Evolutionary conservation across 2,888 invertebrate genomes (phyloP), one percentile per base, ranked within the genome.

Genomic region (Eueremaeus valkanovi): DNA sequence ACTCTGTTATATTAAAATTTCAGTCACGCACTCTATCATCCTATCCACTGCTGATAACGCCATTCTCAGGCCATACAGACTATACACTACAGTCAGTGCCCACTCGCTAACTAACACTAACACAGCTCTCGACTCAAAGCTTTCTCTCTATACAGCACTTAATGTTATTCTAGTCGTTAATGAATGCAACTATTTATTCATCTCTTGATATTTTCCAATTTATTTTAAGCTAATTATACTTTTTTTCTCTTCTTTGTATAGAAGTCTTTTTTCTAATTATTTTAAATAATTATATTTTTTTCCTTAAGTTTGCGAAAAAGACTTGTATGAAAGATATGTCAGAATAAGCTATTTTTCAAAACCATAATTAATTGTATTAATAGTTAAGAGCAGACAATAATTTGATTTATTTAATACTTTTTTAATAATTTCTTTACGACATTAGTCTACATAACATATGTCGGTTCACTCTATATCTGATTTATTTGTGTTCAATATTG

Each of bases 1-100:
- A 6, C 24, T 42, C 42, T 70, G 24, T n/a, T n/a, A 21, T 31
- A 31, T 63, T 63, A 63, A 63, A 36, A 66, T 66, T 66, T 36
- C 40, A 11, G 24, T 8, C 66, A 66, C 66, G 66, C n/a, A 36
- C 66, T 66, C 36, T n/a, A 40, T 16, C 40, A 66, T 21, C 24
- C 21, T 21, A 33, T 31, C 0, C n/a, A 55, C 21, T 55, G 27
- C 3, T 21, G 1, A 27, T 24, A 24, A 55, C 3, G 58, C 29
- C 16, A 29, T 58, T 1, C 29, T 21, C 29, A 31, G 16, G 16
- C 51, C n/a, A 6, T 40, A 6, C 40, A 40, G 6, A 40, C 11
- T 40, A 40, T 40, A n/a, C n/a, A 5, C 18, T 49, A 21, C 21
- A 18, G 11, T 49, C 21, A 21, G 49, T 21, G n/a, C 5, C n/a